Conservation (phyloP, 1,140 invertebrate genomes). For the Hesperophylax magnus region DNA sequence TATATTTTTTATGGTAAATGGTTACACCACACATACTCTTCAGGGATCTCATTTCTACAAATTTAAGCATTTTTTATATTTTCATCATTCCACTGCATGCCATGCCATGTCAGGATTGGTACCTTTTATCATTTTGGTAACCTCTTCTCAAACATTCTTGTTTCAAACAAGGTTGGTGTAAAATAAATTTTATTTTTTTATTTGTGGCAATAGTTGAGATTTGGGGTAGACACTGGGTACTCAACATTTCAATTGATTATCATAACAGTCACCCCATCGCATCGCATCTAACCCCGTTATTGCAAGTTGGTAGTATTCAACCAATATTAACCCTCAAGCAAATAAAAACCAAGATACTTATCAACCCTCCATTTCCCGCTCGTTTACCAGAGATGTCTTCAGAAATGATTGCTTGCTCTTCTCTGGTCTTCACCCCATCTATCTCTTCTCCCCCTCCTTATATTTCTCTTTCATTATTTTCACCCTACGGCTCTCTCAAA, state of each 20-base stretch:
- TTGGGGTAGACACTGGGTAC: too few species aligned
- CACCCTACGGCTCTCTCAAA: background rate
- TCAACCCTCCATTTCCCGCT: conserved; percentile 29
- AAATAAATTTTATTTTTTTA: too few species aligned
- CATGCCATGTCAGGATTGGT: too few species aligned
- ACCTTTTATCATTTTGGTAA: too few species aligned
- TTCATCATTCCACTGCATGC: too few species aligned
- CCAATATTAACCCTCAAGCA: conserved; percentile 13
- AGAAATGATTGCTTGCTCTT: conserved; percentile 36
- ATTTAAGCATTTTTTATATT: too few species aligned
- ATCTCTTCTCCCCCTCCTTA: background rate
- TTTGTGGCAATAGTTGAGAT: too few species aligned
- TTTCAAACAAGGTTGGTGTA: too few species aligned
- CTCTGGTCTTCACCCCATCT: background rate
- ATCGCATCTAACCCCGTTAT: background rate
- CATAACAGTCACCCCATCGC: conserved; percentile 17
- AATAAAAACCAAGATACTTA: background rate
- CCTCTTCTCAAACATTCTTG: too few species aligned
- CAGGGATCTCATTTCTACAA: too few species aligned
- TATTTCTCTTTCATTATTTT: background rate
- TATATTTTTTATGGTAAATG: too few species aligned
- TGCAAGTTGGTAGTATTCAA: background rate
- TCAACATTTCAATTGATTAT: background rate
- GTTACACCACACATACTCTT: too few species aligned
- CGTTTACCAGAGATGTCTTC: conserved; percentile 34